Evolutionary conservation across 2,113 vertebrate species (phyloP).

Genomic region (Ceyx cyanopectus): DNA sequence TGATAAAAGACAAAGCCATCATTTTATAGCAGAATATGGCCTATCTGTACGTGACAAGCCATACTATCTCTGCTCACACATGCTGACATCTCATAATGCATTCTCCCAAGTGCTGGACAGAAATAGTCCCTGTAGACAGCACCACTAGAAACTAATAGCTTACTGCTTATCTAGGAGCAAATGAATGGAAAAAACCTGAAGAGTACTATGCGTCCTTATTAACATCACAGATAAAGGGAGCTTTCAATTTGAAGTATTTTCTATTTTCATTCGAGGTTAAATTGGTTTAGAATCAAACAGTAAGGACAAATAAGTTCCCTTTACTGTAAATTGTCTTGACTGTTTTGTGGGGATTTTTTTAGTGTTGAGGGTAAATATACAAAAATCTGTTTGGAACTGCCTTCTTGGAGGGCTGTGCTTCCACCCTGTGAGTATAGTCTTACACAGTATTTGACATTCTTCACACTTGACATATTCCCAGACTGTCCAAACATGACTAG

Average conservation of each 20-base stretch:
- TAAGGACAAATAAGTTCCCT: not conserved
- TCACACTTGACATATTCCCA: not conserved
- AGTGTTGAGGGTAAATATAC: not conserved
- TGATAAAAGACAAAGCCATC: slow-evolving; percentile 82
- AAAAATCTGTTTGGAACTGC: not conserved
- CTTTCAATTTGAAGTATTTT: slow-evolving; percentile 53
- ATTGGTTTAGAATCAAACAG: not conserved
- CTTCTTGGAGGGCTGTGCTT: not conserved
- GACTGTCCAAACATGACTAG: not conserved
- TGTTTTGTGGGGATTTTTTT: not conserved
- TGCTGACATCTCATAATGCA: slow-evolving; percentile 84
- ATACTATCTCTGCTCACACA: slow-evolving; percentile 84
- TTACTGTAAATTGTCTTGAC: not conserved
- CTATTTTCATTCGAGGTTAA: not conserved
- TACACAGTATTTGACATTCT: slow-evolving; percentile 35
- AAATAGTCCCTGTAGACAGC: slow-evolving; percentile 82
- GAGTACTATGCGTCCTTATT: slow-evolving; percentile 67
- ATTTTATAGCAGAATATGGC: slow-evolving; percentile 76
- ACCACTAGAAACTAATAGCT: slow-evolving; percentile 77
- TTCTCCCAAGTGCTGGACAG: slow-evolving; percentile 78
- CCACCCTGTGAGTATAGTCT: not conserved
- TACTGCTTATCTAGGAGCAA: slow-evolving; percentile 81
- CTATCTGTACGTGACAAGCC: slow-evolving; percentile 84
- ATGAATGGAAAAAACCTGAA: slow-evolving; percentile 76
- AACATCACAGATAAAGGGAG: slow-evolving; percentile 59